phyloP scores from a whole-genome alignment of 64 coral and sea anemone species.

The Dendronephthya gigantea region DNA sequence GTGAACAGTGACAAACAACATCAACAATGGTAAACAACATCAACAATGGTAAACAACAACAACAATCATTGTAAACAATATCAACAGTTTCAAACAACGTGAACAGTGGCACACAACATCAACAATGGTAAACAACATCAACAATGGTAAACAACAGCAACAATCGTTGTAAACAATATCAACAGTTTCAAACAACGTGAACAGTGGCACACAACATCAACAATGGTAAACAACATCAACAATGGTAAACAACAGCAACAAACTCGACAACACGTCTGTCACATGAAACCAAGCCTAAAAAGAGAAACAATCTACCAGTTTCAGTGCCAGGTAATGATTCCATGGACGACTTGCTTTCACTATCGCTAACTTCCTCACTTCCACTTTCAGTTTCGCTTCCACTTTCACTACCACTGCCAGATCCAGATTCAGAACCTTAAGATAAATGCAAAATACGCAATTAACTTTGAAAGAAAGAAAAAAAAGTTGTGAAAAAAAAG shows the following conservation, averaged over 20 bases:
- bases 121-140: no score
- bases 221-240: no score
- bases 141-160: background rate
- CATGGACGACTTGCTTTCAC: background rate
- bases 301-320: conserved; percentile 33
- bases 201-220: no score
- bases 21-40: background rate
- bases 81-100: no score
- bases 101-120: no score
- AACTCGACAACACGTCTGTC: no score
- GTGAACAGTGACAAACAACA: no score
- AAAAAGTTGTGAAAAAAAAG: no score
- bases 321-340: conserved; percentile 37
- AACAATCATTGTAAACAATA: background rate
- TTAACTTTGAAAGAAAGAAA: background rate
- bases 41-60: background rate
- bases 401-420: conserved; percentile 15
- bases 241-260: background rate
- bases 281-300: background rate
- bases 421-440: conserved; percentile 40
- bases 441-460: background rate
- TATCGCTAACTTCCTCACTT: conserved; percentile 27
- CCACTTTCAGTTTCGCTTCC: conserved; percentile 16
- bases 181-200: no score
- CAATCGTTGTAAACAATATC: background rate